Base-by-base conservation (phyloP, 2,113 vertebrate genomes). In the Panthera uncia region DNA sequence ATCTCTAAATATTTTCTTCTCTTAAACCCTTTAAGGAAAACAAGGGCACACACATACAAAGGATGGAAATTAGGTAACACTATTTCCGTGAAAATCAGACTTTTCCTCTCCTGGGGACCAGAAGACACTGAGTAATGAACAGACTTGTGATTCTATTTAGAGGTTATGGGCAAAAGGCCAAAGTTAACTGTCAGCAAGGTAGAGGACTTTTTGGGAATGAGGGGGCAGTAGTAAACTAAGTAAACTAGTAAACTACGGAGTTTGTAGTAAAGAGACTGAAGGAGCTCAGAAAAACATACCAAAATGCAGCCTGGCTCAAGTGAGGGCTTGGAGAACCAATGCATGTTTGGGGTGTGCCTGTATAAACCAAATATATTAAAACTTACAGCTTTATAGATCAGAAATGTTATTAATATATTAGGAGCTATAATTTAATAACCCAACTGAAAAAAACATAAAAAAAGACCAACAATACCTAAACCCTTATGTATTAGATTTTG, bases 391-490 rank as follows among this genome's bases (percentile, higher is more conserved):
- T 3, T 16, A 71, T 10, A 93, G 33, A 74, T 57, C 52, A 55
- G 71, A 80, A 74, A 71, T 85, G 27, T 57, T 66, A 83, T 29
- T 33, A 94, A 69, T 45, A 57, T 45, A 90, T 68, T 31, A 93
- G 83, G 21, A 65, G 81, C 50, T 85, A 92, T n/a, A 23, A 98
- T 27, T 87, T 96, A 96, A 97, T 93, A 94, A 96, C 48, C 25
- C 65, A 98, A 87, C 66, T 0, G 68, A 78, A 90, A 65, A 65
- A 33, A 92, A 15, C 29, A 52, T 79, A 79, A 66, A 12, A 25
- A 97, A 96, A 73, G 68, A 96, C 55, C 74, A 98, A 45, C 1
- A 89, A 63, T 33, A 89, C 12, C 36, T 96, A 97, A 97, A 97
- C 79, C 89, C 81, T 83, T 83, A 94, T 31, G 73, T 27, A 95